Base-by-base conservation (phyloP, 2,113 vertebrate genomes). In the Pipra filicauda region DNA sequence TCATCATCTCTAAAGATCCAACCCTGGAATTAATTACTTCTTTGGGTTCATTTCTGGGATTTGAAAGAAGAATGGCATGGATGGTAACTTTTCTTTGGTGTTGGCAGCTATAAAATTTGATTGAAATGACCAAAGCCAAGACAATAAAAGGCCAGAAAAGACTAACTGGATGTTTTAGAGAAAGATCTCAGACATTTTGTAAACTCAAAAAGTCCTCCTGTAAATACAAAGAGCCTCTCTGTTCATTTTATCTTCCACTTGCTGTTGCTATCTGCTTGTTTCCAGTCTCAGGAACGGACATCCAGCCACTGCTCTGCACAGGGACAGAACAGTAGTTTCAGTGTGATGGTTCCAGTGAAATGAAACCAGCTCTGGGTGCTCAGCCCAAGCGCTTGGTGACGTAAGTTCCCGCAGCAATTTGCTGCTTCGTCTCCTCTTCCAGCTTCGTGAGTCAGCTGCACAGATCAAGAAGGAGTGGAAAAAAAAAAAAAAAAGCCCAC, bases 321-420 rank as follows among this genome's bases (percentile, higher is more conserved):
- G 64, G 1, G 72, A 69, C 82, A 78, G 83, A 96, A 97, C 89
- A 97, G 93, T 80, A 93, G 75, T 85, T 94, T 75, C 94, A 91
- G 69, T 96, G 92, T 94, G 59, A 76, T 24, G 78, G 66, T 94
- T 97, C 90, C 93, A 96, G 81, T 21, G 93, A 78, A 96, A 96
- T 78, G 58, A 96, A 97, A 95, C 76, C 81, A 88, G 90, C 91
- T 95, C 76, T 1, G 81, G 84, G 90, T 95, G 78, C 91, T 87
- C 65, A 91, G 91, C 91, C 74, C 91, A 91, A 92, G 89, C 94
- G 44, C 76, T 91, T 1, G 16, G 83, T 95, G 96, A 96, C 84
- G 96, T 96, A 87, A 96, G 92, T 91, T 96, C 91, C 89, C 46
- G 37, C 87, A 96, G 94, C 93, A 97, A 97, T 97, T 97, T 93